Conservation (phyloP, 2,113 vertebrate species). For the human region DNA sequence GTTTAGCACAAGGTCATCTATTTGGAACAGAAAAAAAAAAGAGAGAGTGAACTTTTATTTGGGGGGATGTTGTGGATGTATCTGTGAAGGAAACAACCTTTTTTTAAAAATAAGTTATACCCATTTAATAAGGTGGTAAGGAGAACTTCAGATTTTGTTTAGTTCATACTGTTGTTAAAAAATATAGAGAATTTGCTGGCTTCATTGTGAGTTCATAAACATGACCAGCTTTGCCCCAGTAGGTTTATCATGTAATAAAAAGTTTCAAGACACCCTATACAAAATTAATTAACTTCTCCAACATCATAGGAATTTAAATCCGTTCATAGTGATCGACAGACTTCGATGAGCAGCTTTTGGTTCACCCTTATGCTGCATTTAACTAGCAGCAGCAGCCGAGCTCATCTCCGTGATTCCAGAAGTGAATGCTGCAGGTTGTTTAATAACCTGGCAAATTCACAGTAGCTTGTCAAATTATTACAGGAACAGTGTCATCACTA, state of each 20-base stretch:
- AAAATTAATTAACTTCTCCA: constrained; percentile 50
- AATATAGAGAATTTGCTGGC: constrained; percentile 21
- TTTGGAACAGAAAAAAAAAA: background rate
- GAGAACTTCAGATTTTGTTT: background rate
- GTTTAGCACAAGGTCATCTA: constrained; percentile 62
- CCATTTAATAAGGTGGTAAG: constrained; percentile 43
- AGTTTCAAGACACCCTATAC: constrained; percentile 31
- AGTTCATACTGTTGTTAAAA: background rate
- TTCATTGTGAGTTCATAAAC: constrained; percentile 49
- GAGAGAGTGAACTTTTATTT: background rate
- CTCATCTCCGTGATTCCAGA: constrained; percentile 66
- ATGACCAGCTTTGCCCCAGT: background rate
- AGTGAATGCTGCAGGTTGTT: constrained; percentile 83
- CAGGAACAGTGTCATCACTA: constrained; percentile 84
- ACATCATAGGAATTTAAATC: constrained; percentile 50
- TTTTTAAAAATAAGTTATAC: background rate
- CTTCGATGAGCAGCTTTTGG: constrained; percentile 51
- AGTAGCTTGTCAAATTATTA: constrained; percentile 85
- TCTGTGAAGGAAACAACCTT: background rate
- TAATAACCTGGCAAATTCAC: constrained; percentile 83
- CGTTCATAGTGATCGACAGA: constrained; percentile 35
- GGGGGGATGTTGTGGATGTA: background rate
- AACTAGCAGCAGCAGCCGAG: constrained; percentile 59
- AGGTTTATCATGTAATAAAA: constrained; percentile 42
- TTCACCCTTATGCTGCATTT: constrained; percentile 58